phyloP scores from a whole-genome alignment of 2,797 vertebrate species.

The Enteromius anoplus region DNA sequence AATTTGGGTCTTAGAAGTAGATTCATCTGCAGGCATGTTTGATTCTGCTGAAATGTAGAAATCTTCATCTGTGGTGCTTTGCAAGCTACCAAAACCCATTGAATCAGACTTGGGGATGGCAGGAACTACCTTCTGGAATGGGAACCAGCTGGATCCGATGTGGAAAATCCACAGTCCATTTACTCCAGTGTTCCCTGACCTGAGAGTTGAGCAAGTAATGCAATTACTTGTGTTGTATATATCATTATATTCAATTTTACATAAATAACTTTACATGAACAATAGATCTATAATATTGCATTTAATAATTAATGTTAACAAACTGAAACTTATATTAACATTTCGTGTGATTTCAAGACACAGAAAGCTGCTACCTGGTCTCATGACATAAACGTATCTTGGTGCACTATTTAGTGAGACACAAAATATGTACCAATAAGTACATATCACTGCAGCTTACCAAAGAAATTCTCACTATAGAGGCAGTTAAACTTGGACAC shows the following conservation, averaged over 20 bases:
- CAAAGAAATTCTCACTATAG: too few species aligned
- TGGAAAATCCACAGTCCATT: conserved; percentile 81
- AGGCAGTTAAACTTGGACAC: too few species aligned
- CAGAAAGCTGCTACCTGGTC: too few species aligned
- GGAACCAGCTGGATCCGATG: conserved; percentile 67
- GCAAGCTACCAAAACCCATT: background rate
- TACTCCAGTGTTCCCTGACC: conserved; percentile 74
- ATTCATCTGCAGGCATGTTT: background rate
- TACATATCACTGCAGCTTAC: too few species aligned
- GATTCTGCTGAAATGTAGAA: conserved; percentile 24
- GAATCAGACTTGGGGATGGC: conserved; percentile 40
- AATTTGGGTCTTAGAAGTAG: background rate
- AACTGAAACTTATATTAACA: background rate
- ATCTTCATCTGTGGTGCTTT: background rate
- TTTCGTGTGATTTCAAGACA: background rate
- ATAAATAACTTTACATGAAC: background rate
- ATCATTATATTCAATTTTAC: background rate
- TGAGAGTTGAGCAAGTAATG: conserved; percentile 47
- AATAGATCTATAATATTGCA: background rate
- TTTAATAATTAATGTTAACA: background rate
- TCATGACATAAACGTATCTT: too few species aligned
- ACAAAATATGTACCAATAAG: too few species aligned
- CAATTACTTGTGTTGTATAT: background rate
- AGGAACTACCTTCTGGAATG: conserved; percentile 66
- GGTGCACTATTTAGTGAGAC: too few species aligned